Evolutionary conservation across 2,888 invertebrate genomes (phyloP), one percentile per base, ranked within the genome.

Genomic region (Athetis lepigone): DNA sequence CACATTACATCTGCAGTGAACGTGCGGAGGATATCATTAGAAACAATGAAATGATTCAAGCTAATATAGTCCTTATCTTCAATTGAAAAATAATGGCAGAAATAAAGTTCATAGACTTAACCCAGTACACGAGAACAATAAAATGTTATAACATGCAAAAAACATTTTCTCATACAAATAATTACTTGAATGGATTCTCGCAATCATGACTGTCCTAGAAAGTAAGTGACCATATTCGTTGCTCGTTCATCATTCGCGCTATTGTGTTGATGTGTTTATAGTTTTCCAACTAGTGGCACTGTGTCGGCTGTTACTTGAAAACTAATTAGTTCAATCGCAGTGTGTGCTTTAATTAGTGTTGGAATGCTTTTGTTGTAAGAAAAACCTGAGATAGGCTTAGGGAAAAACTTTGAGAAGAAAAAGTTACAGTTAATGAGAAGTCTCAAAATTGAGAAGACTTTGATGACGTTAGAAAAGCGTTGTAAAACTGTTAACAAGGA

Each of bases 121-220:
- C 58, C 60, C 16, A 70, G 39, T 54, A 56, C 42, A 52, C 27
- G 18, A 50, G 49, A 72, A 80, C 76, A 80, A 78, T 74, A 63
- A 67, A 66, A 72, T 73, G 46, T 57, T 61, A 58, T 50, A 66
- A 66, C 73, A 68, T 59, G 66, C 50, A 75, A 75, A 80, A 77
- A 83, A 79, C 54, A 73, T 71, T 82, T 86, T 88, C 87, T 84
- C 87, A 87, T 82, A 83, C 76, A 81, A 75, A 70, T 81, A 84
- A 84, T 85, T 82, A 77, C 75, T 77, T 67, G 65, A 74, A 58
- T 64, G 72, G 70, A 68, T 75, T 75, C 73, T 82, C 64, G 81
- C 83, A 85, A 85, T 83, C 79, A 79, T 75, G 69, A 75, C 62
- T 79, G 88, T 85, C 87, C 89, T 86, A 88, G 86, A 90, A 88